Conservation (phyloP, 2,888 invertebrate species). For the Galerucella nymphaeae region DNA sequence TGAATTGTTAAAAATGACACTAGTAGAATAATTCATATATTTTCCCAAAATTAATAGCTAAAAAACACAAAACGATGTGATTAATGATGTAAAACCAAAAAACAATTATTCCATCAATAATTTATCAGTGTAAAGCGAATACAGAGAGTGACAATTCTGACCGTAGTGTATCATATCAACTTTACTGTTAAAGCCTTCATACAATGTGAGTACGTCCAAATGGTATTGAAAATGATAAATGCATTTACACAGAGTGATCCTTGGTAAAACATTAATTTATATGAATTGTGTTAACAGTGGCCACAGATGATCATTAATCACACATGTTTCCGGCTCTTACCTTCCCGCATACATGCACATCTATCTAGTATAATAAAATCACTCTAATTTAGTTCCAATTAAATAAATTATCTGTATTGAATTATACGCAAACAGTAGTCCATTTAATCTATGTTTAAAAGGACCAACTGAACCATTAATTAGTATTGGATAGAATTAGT, state of each 20-base stretch:
- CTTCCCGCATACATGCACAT: constrained; percentile 28
- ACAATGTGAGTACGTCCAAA: constrained; percentile 26
- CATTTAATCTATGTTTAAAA: constrained; percentile 5
- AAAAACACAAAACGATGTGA: constrained; percentile 16
- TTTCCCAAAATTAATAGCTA: not conserved
- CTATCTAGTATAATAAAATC: constrained; percentile 29
- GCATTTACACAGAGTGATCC: constrained; percentile 36
- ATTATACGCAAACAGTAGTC: constrained; percentile 7
- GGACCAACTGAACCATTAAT: not conserved
- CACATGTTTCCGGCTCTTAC: constrained; percentile 34
- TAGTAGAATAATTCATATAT: not conserved
- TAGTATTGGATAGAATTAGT: not conserved
- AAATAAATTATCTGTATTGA: constrained; percentile 21
- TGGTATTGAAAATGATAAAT: constrained; percentile 37
- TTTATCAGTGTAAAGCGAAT: constrained; percentile 30
- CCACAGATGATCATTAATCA: constrained; percentile 35
- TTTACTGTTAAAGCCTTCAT: constrained; percentile 30
- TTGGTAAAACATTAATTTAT: constrained; percentile 37
- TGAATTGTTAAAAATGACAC: not conserved
- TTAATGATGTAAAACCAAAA: constrained; percentile 25
- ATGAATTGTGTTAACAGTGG: constrained; percentile 36
- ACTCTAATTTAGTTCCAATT: constrained; percentile 28
- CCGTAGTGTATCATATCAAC: constrained; percentile 32
- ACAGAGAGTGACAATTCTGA: constrained; percentile 31
- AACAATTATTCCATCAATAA: constrained; percentile 34